Evolutionary conservation across 2,888 invertebrate species (phyloP), one percentile per base, ranked within the genome.

Genomic region (Sialis lutaria): DNA sequence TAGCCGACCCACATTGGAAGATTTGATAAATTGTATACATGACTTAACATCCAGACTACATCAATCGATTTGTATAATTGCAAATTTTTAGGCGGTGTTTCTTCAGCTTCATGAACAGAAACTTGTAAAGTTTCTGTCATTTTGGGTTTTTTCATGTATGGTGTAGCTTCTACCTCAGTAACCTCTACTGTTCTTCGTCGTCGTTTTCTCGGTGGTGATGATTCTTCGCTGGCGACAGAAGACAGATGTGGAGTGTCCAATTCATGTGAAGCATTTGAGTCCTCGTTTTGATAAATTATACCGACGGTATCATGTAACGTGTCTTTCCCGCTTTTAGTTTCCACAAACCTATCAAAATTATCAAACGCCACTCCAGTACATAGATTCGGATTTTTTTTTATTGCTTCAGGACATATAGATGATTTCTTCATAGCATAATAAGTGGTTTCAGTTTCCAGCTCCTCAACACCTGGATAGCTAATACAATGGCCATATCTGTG

Each of bases 151-250:
- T 55, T 54, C 12, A 49, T 51, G 44, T 54, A 53, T 37, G 53
- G 52, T 39, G 32, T 48, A 35, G 50, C 50, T 45, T 54, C 51
- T 40, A 47, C 13, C 40, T 43, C 35, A 42, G 52, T 46, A 22
- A 44, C 53, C 40, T 55, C 55, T 39, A 56, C 52, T 41, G 53
- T 52, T 51, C 55, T n/a, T n/a, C n/a, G n/a, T n/a, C n/a, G 52
- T 48, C 54, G 50, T 49, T 50, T 53, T 50, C 37, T 47, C 10
- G 32, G 42, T 12, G 41, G 48, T 37, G 42, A 37, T 44, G 47
- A 47, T 50, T 42, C 32, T 46, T 50, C 44, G 42, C 42, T 47
- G 46, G 47, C 49, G 45, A 31, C 31, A 51, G 47, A 35, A 44
- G 50, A 39, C 34, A 48, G 46, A 51, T 50, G 48, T 50, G 48